phyloP scores from a whole-genome alignment of 2,888 invertebrate genomes.

The Chloroclystis v-ata region DNA sequence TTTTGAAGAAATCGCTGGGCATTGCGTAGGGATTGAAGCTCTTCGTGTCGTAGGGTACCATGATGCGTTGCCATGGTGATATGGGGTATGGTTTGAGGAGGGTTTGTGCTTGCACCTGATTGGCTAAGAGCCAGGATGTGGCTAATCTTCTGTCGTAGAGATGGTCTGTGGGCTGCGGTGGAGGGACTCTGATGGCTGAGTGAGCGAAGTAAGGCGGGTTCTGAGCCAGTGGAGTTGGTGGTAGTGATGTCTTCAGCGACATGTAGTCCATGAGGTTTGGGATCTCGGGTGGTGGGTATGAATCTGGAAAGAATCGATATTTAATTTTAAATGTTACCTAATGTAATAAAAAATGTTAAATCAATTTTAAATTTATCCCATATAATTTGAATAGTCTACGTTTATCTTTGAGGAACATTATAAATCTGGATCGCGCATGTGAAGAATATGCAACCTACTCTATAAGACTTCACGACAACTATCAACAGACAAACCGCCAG shows the following conservation, averaged over 20 bases:
- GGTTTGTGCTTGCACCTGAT: conserved; percentile 70
- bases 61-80: conserved; percentile 78
- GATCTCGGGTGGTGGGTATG: conserved; percentile 58
- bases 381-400: too few relatives aligned
- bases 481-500: too few relatives aligned
- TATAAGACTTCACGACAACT: too few relatives aligned
- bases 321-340: too few relatives aligned
- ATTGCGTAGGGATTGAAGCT: conserved; percentile 64
- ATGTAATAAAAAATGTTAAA: too few relatives aligned
- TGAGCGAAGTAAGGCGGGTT: conserved; percentile 65
- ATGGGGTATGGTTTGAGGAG: conserved; percentile 73
- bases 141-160: conserved; percentile 73
- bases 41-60: conserved; percentile 74
- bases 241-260: conserved; percentile 57
- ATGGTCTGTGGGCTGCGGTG: conserved; percentile 52
- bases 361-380: too few relatives aligned
- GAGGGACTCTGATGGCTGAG: conserved; percentile 61
- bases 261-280: conserved; percentile 70
- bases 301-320: conserved; percentile 52
- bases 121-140: conserved; percentile 76
- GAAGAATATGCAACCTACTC: too few relatives aligned
- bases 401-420: too few relatives aligned
- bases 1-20: conserved; percentile 59
- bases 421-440: too few relatives aligned
- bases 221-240: conserved; percentile 46